phyloP scores from a whole-genome alignment of 2,113 vertebrate genomes.

The Cyphomyrus plagiostoma region DNA sequence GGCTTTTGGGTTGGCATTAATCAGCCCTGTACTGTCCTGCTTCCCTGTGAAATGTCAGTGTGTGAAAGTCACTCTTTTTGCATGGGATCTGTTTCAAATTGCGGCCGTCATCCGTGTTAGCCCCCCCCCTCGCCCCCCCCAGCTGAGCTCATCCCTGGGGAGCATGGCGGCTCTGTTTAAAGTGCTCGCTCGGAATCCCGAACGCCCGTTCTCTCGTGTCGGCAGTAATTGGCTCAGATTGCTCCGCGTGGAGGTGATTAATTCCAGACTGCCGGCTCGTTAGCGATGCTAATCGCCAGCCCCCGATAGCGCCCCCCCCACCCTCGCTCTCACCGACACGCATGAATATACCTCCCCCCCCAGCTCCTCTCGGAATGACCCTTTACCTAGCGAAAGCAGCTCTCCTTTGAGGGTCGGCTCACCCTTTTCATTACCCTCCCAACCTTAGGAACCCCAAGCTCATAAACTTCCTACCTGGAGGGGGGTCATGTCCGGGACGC shows the following conservation, averaged over 20 bases:
- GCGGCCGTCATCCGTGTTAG: conserved; percentile 51
- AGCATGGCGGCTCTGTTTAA: conserved; percentile 13
- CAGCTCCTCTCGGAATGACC: conserved; percentile 32
- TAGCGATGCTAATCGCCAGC: conserved; percentile 60
- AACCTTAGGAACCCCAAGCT: conserved; percentile 42
- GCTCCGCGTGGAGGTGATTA: conserved; percentile 65
- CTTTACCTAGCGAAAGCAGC: conserved; percentile 42
- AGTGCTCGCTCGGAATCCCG: conserved; percentile 29
- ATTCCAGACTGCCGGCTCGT: conserved; percentile 66
- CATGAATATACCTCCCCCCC: background rate
- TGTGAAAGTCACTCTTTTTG: conserved; percentile 46
- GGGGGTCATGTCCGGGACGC: background rate
- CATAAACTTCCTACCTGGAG: conserved; percentile 49
- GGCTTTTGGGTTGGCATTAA: conserved; percentile 42
- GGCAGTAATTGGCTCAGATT: conserved; percentile 57
- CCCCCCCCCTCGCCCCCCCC: conserved; percentile 21
- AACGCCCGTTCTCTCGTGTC: conserved; percentile 47
- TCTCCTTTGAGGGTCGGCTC: conserved; percentile 26
- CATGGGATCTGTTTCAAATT: conserved; percentile 62
- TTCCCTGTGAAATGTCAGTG: conserved; percentile 41
- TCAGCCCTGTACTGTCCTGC: conserved; percentile 45
- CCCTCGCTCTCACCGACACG: no score
- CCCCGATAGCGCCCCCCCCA: background rate
- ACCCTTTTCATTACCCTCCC: conserved; percentile 37
- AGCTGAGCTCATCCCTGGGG: conserved; percentile 22